A percentile compares a stretch with the other conserved stretches of the same genome.
Conservation (phyloP, 2,113 vertebrate genomes). For the Lota lota region DNA sequence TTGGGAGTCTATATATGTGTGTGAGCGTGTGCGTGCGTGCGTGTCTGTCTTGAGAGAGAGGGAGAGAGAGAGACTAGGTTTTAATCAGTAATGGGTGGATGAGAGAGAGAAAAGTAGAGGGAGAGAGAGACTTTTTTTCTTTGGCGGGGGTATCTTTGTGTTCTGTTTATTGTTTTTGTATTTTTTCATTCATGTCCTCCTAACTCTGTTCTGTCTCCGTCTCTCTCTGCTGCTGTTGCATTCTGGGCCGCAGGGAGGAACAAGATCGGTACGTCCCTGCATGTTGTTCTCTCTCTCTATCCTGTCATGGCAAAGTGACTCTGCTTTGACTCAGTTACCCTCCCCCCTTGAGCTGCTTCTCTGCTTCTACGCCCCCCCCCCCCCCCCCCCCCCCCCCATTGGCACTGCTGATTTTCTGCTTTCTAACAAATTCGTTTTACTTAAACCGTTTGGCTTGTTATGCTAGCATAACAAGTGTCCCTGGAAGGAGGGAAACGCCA, state of each 20-base stretch:
- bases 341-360: too few species aligned
- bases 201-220: neutral
- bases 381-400: too few species aligned
- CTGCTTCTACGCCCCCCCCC: too few species aligned
- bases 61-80: neutral
- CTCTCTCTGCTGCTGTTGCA: constrained; percentile 9
- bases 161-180: neutral
- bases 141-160: neutral
- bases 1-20: neutral
- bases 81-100: too few species aligned
- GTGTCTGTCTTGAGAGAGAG: neutral
- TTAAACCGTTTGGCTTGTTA: too few species aligned
- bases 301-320: neutral
- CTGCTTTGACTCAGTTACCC: neutral
- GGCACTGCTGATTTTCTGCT: too few species aligned
- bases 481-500: too few species aligned
- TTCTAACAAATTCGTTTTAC: too few species aligned
- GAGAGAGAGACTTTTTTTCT: neutral
- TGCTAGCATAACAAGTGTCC: too few species aligned
- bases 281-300: neutral
- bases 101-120: neutral
- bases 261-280: constrained; percentile 50
- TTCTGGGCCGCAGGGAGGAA: constrained; percentile 41
- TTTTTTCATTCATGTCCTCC: neutral
- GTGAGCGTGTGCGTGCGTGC: neutral